Evolutionary conservation across 2,888 invertebrate species (phyloP).

Genomic region (Noctuana brunneofusca): DNA sequence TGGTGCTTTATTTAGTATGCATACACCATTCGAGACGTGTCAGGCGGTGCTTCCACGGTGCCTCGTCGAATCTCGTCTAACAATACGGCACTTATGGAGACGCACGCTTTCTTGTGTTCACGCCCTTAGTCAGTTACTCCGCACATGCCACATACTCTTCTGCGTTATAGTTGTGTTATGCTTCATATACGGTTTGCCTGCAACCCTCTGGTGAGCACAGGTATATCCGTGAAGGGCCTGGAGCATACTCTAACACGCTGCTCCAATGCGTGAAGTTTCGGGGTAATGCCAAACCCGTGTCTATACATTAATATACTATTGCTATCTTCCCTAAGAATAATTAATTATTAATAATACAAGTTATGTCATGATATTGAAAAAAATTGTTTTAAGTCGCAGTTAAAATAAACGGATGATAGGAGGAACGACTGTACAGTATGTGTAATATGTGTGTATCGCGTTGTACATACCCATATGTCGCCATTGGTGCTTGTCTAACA

Average conservation of each 20-base stretch:
- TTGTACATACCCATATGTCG: not conserved
- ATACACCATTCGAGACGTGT: constrained; percentile 5
- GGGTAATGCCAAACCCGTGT: too few species aligned
- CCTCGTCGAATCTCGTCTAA: constrained; percentile 12
- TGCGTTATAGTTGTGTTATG: not conserved
- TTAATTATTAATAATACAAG: too few species aligned
- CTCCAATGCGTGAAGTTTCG: too few species aligned
- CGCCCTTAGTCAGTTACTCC: not conserved
- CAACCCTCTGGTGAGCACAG: too few species aligned
- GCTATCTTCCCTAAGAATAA: too few species aligned
- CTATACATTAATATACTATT: too few species aligned
- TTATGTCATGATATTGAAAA: too few species aligned
- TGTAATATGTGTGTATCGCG: not conserved
- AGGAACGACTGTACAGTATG: too few species aligned
- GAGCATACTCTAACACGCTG: too few species aligned
- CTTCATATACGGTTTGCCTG: too few species aligned
- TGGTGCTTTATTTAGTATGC: not conserved
- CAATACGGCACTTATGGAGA: constrained; percentile 5
- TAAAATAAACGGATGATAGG: not conserved
- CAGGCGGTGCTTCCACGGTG: not conserved
- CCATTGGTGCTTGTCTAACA: constrained; percentile 11
- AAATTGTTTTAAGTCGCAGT: too few species aligned
- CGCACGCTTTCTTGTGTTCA: not conserved
- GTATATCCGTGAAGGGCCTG: too few species aligned
- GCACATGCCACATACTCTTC: not conserved